phyloP scores from a whole-genome alignment of 2,113 vertebrate species.

The Apaloderma vittatum region DNA sequence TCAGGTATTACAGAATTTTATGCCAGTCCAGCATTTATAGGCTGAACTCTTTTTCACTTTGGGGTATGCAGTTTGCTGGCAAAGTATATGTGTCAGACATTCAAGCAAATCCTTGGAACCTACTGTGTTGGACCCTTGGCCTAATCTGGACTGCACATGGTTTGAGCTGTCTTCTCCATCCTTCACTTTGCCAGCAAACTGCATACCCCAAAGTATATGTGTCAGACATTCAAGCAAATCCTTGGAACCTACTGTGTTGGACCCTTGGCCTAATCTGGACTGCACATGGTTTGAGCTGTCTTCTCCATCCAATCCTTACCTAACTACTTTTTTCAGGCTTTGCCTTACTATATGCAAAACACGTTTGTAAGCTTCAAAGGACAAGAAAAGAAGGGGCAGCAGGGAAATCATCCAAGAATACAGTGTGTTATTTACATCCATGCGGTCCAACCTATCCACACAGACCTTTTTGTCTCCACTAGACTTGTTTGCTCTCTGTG shows the following conservation, averaged over 20 bases:
- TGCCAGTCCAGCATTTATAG: not conserved
- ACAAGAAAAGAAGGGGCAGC: not conserved
- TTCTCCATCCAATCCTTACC: not conserved
- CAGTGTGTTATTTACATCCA: not conserved
- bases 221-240: not conserved
- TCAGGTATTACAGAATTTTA: not conserved
- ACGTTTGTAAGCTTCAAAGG: not conserved
- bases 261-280: not conserved
- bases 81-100: fast-evolving
- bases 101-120: no score
- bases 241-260: not conserved
- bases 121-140: no score
- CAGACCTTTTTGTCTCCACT: not conserved
- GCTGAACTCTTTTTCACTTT: not conserved
- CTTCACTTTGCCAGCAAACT: not conserved
- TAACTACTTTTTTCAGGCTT: not conserved
- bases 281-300: not conserved
- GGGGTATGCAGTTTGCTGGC: not conserved
- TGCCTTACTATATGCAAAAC: not conserved
- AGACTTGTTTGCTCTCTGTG: not conserved
- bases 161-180: no score
- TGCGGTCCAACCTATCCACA: not conserved
- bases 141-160: no score
- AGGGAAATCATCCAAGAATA: not conserved
- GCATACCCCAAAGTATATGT: no score